Percentiles rank a stretch among this genome's conserved stretches.
phyloP scores from a whole-genome alignment of 2,797 vertebrate species.

The Setipinna tenuifilis region DNA sequence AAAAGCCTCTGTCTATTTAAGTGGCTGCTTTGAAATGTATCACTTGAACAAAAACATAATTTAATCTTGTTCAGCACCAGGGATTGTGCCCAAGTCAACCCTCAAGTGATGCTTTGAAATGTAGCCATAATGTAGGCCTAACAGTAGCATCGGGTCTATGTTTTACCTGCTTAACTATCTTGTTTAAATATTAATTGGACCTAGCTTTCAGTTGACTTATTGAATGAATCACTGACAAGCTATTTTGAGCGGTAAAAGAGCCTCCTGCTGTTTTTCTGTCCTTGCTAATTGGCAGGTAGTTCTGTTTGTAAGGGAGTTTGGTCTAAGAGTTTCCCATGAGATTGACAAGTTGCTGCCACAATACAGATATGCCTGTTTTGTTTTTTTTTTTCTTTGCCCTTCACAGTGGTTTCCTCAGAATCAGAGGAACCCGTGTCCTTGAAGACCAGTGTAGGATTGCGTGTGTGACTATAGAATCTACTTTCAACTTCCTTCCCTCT shows the following conservation, averaged over 20 bases:
- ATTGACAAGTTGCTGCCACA: not conserved
- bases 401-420: not conserved
- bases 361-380: not conserved
- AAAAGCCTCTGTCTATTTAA: not conserved
- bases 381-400: not conserved
- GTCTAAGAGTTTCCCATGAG: not conserved
- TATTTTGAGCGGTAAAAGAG: not conserved
- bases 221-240: not conserved
- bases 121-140: not conserved
- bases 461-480: not conserved
- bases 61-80: too few species aligned
- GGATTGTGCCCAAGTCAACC: too few species aligned
- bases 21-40: not conserved
- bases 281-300: not conserved
- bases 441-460: not conserved
- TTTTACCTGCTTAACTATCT: not conserved
- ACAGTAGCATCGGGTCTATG: not conserved
- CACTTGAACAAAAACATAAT: too few species aligned
- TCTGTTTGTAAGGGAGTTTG: not conserved
- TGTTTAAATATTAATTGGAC: constrained; percentile 15
- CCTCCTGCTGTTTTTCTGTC: not conserved
- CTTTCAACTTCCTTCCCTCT: not conserved
- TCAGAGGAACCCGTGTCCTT: not conserved
- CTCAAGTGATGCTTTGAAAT: too few species aligned
- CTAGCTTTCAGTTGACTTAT: not conserved